These are phyloP conservation scores for Philopotamus ludificatus DNA, from an alignment of 1,140 invertebrate genomes.

Conservation along the genomic window DNA sequence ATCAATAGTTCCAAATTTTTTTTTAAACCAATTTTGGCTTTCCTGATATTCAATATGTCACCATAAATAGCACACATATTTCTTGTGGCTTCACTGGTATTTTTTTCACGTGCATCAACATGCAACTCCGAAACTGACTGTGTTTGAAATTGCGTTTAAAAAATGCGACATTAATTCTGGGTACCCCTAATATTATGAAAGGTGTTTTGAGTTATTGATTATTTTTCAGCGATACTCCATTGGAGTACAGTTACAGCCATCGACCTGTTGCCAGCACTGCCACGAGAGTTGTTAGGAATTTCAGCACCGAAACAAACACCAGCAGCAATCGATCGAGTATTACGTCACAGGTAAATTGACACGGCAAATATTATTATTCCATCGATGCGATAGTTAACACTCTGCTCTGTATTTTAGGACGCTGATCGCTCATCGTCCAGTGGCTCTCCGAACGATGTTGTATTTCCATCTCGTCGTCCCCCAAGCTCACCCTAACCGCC, in stretches of 20 bases:
- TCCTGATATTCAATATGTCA: too few species aligned
- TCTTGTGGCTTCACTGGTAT: too few species aligned
- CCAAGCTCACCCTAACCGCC: conserved; percentile 21
- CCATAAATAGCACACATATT: too few species aligned
- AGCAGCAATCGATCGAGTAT: conserved; percentile 58
- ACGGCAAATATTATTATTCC: neutral
- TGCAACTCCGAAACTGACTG: too few species aligned
- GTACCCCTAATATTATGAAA: neutral
- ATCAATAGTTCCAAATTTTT: too few species aligned
- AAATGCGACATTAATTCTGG: too few species aligned
- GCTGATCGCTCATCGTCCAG: conserved; percentile 38
- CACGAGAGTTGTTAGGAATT: conserved; percentile 44
- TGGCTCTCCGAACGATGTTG: conserved; percentile 36
- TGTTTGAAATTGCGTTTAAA: too few species aligned
- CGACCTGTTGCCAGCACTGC: conserved; percentile 42
- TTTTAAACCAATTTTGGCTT: too few species aligned
- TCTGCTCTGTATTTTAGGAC: conserved; percentile 33
- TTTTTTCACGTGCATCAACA: too few species aligned
- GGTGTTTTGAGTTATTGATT: too few species aligned
- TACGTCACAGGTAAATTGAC: conserved; percentile 50
- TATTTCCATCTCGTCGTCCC: conserved; percentile 13
- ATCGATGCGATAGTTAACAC: too few species aligned
- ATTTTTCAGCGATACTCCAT: conserved; percentile 57
- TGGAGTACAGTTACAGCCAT: conserved; percentile 51
- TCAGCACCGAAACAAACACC: conserved; percentile 58